Base-by-base conservation (phyloP, 2,888 invertebrate species). In the Boloria euphrosyne region DNA sequence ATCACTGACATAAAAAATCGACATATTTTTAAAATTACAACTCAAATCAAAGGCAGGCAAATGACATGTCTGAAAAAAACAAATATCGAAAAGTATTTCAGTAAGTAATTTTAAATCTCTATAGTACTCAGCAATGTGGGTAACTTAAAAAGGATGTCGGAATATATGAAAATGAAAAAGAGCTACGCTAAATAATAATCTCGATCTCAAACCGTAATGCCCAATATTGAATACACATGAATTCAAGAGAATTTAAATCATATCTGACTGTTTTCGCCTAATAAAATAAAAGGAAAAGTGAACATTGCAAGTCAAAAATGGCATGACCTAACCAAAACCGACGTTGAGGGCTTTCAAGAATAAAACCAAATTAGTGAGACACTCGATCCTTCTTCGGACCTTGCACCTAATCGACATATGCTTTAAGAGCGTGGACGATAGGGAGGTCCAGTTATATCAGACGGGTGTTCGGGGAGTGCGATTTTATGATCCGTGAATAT, bases 401-500 rank as follows among this genome's bases (percentile, higher is more conserved):
- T 74, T 71, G 62, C 69, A 72, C 67, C 70, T 82, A 82, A 81
- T 83, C 79, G 76, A 74, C 74, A 73, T 68, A 74, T 76, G 76
- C 75, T 76, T 73, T 76, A 75, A 72, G 74, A 74, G 70, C 71
- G 67, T 71, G 75, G 75, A 75, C 70, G 75, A 75, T 78, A 78
- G 77, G 73, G 79, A 76, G 91, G 81, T 88, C 90, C 82, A 82
- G 81, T 82, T 90, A 87, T 81, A 84, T 82, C 80, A 85, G 90
- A 73, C 82, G 76, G 81, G 81, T 81, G 82, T 83, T 83, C 83
- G n/a, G 84, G 84, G 82, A 85, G 84, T 82, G 83, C 83, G 85
- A 89, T 87, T 92, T 92, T 92, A 92, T 92, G 92, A 90, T 88
- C 92, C 91, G 91, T 90, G 92, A 92, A 92, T 90, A 91, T 89